Conservation (phyloP, 2,113 vertebrate genomes). For the Sporophila hypoxantha region DNA sequence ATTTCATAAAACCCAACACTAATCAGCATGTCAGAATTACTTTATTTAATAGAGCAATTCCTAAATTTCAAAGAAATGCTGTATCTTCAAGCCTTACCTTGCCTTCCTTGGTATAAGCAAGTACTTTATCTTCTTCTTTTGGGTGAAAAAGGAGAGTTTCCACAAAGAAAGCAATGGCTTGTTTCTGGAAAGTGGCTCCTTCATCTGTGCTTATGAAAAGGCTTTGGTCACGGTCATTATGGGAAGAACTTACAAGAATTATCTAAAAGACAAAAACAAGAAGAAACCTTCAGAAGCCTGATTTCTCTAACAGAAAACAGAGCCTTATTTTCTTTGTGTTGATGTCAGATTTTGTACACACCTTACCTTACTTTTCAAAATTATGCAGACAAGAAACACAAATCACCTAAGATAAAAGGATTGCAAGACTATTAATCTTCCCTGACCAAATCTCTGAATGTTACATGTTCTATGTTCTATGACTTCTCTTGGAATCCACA, state of each 20-base stretch:
- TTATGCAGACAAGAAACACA: not conserved
- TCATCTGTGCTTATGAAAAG: slow-evolving; percentile 92
- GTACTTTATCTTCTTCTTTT: slow-evolving; percentile 88
- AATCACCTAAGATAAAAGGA: not conserved
- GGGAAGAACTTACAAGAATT: slow-evolving; percentile 88
- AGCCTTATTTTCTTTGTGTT: not conserved
- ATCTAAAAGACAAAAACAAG: slow-evolving; percentile 73
- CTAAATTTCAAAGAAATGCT: not conserved
- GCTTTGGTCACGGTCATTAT: slow-evolving; percentile 87
- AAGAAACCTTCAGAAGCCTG: not conserved
- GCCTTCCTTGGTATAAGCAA: slow-evolving; percentile 87
- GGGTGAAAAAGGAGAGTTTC: slow-evolving; percentile 91
- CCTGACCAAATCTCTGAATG: not conserved
- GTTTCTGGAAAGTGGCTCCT: slow-evolving; percentile 88
- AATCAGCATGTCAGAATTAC: not conserved
- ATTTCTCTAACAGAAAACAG: not conserved
- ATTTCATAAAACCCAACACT: not conserved
- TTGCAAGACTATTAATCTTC: not conserved
- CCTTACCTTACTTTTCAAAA: not conserved
- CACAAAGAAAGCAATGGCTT: slow-evolving; percentile 81
- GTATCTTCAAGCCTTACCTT: slow-evolving; percentile 67
- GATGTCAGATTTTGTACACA: not conserved
- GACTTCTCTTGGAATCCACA: not conserved
- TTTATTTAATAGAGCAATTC: not conserved
- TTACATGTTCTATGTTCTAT: not conserved